Base-by-base conservation (phyloP, 2,797 vertebrate species). In the Chelon labrosus region DNA sequence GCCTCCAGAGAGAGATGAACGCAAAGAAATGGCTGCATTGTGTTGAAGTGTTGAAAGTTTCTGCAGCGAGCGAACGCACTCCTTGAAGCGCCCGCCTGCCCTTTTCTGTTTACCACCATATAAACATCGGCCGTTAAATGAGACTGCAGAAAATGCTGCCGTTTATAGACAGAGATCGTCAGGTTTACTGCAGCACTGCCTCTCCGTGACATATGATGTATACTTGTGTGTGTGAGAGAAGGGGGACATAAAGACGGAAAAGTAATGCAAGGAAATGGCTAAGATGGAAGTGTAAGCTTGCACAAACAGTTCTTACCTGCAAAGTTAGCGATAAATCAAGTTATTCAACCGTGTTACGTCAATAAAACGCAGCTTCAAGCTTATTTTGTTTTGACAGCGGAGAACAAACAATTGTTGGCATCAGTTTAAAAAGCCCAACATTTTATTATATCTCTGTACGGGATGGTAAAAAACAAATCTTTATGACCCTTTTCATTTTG, bases 71-170 rank as follows among this genome's bases (percentile, higher is more conserved):
- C 35, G 46, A 46, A 58, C 38, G 51, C 47, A 22, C 49, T 56
- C 60, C 50, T 41, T 35, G 19, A 47, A 49, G 60, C 20, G 38
- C 55, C 57, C 5, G 44, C 17, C 44, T 22, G 27, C 60, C 53
- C 22, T 53, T 65, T 17, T 51, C 50, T 70, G 53, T 81, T 81
- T 70, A 70, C 59, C 52, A 67, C 50, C 35, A 27, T 41, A 42
- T 75, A 76, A 79, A 73, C 57, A 73, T 27, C 41, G 47, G 44
- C 68, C 9, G 47, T 75, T 44, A 77, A 75, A 46, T 47, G n/a
- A 56, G 25, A 60, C 19, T 58, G 39, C 56, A 61, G 55, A 59
- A 65, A 72, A 47, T 17, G 57, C 35, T 44, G 8, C 11, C 9
- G 54, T 76, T 76, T 70, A 62, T 70, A 50, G 63, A 31, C 39